Base-by-base conservation (phyloP, 2,113 vertebrate species). In the Cephalopterus ornatus region DNA sequence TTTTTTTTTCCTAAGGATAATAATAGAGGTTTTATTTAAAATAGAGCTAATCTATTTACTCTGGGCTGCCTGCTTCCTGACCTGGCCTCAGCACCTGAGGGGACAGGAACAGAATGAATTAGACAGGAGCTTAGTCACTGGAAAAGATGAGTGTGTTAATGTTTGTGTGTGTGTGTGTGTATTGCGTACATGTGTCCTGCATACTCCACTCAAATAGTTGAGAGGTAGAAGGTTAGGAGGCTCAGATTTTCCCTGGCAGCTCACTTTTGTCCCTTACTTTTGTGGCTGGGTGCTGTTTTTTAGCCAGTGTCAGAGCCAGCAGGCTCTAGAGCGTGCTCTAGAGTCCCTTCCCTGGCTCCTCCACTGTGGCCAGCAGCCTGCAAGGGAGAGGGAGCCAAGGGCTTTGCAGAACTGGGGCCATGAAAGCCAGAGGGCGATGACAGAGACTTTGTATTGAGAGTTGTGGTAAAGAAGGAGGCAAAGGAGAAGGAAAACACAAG, bases 51-150 rank as follows among this genome's bases (percentile, higher is more conserved):
- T 97, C 93, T 97, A 95, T 97, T 97, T 97, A 97, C 95, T 96
- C 88, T 94, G 70, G 89, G 74, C 94, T 97, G 97, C 89, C 95
- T 97, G 98, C 91, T 98, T 97, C 97, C 97, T 97, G 97, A 97
- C 97, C 97, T 82, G 92, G 97, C 85, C 93, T 97, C 93, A 87
- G 94, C 91, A 98, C 97, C 97, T 96, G 97, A 97, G 97, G 97
- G 97, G 95, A 97, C 95, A 97, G 92, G 96, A 93, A 95, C 93
- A 97, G 89, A 94, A 92, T 0, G 20, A 93, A 97, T 91, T 85
- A 84, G 92, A 78, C 83, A 78, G 79, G 56, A 81, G 80, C 80
- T 95, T 95, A 94, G 94, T 95, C 95, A 92, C 85, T 95, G 96
- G 96, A 96, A 97, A 95, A 93, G 84, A 92, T 92, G 95, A 96